Evolutionary conservation across 2,113 vertebrate genomes (phyloP), one percentile per base, ranked within the genome.

Genomic region (Chionomys nivalis): DNA sequence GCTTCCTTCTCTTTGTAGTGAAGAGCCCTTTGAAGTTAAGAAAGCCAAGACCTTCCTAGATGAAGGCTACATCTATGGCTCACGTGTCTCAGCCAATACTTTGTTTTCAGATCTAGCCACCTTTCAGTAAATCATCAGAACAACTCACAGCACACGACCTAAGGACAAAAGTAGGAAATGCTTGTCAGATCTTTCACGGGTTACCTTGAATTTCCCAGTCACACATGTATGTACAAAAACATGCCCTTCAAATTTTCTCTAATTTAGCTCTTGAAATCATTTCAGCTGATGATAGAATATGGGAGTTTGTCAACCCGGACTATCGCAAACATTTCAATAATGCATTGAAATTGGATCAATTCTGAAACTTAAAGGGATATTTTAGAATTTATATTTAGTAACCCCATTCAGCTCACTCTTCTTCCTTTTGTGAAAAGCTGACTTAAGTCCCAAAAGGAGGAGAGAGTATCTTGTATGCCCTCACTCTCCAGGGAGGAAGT

Each of bases 331-430:
- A 47, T 87, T 28, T 31, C n/a, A 24, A 82, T 61, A 82, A 83
- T 11, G 92, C 52, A 81, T 76, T 82, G 93, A 39, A 94, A 96
- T 10, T 52, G 49, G 23, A 36, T 70, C 42, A 91, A 61, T 94
- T 75, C 23, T 89, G 77, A 87, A 85, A 58, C 87, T 85, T 90
- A 17, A 66, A 77, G 66, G 52, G 61, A 24, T 39, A 89, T 90
- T 44, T 47, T 11, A 13, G 10, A 39, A 11, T 1, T 92, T 75
- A 72, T 33, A 31, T 85, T 76, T 28, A 79, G n/a, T 61, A 68
- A 16, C 19, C 49, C 87, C 0, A 28, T 89, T 8, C 31, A 55
- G 75, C 12, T 79, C 28, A 19, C 6, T 12, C 5, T 9, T 12
- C 23, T 73, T 90, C 5, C 49, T 94, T 61, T 73, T 81, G 12